Percentiles rank a stretch among this genome's conserved stretches.
phyloP scores from a whole-genome alignment of 2,888 invertebrate genomes.

The Emmelina monodactyla region DNA sequence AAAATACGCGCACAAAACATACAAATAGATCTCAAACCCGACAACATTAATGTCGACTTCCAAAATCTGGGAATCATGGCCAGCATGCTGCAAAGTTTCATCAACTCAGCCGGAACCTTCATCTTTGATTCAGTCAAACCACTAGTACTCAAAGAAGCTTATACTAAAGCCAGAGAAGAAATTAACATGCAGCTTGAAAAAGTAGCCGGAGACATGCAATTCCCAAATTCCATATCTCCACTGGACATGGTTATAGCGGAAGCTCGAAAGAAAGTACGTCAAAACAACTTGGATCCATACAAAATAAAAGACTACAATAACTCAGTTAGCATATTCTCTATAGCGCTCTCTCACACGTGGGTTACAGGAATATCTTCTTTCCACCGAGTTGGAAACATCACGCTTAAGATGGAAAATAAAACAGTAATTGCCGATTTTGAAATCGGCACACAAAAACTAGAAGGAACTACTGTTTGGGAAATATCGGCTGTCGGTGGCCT shows the following conservation, averaged over 20 bases:
- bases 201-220: slow-evolving; percentile 72
- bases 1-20: slow-evolving; percentile 80
- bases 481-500: slow-evolving; percentile 73
- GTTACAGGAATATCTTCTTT: slow-evolving; percentile 81
- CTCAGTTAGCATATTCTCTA: slow-evolving; percentile 71
- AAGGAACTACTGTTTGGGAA: slow-evolving; percentile 83
- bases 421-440: slow-evolving; percentile 72
- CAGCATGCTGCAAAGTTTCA: slow-evolving; percentile 72
- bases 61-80: slow-evolving; percentile 83
- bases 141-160: slow-evolving; percentile 79
- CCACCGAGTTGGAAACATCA: slow-evolving; percentile 81
- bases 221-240: slow-evolving; percentile 87
- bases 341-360: slow-evolving; percentile 78
- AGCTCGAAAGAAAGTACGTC: slow-evolving; percentile 72
- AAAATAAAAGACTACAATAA: slow-evolving; percentile 76
- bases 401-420: slow-evolving; percentile 75
- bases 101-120: slow-evolving; percentile 83
- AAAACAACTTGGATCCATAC: slow-evolving; percentile 77
- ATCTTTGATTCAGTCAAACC: slow-evolving; percentile 90
- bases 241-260: slow-evolving; percentile 84
- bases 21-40: slow-evolving; percentile 79
- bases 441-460: slow-evolving; percentile 80
- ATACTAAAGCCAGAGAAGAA: slow-evolving; percentile 74
- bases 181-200: slow-evolving; percentile 78
- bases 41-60: slow-evolving; percentile 80